Evolutionary conservation across 2,113 vertebrate genomes (phyloP).

Genomic region (Oryctolagus cuniculus): DNA sequence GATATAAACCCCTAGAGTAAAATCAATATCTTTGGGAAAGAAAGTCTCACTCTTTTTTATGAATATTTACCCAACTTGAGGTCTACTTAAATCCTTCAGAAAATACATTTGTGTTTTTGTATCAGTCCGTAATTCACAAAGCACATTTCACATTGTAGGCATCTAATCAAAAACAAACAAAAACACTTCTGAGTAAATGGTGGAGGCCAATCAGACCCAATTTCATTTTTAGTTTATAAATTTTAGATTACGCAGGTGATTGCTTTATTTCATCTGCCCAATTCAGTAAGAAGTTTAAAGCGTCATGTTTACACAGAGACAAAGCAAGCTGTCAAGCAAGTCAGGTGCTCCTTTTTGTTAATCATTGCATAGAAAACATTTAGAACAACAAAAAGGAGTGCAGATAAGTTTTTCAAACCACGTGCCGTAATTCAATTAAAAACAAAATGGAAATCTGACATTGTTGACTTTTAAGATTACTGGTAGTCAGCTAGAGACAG

Average conservation of each 20-base stretch:
- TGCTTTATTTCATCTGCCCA: rapidly evolving
- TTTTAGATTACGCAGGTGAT: neutral
- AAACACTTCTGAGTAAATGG: neutral
- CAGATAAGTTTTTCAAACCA: slow-evolving; percentile 47
- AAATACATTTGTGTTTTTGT: neutral
- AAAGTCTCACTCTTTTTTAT: neutral
- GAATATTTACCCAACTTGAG: neutral
- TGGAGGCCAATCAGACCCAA: rapidly evolving
- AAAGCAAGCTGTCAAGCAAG: slow-evolving; percentile 43
- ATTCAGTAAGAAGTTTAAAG: neutral
- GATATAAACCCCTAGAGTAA: neutral
- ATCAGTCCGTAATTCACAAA: neutral
- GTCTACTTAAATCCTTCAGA: neutral
- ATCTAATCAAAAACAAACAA: neutral
- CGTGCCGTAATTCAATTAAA: slow-evolving; percentile 78
- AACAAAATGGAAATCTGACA: slow-evolving; percentile 83
- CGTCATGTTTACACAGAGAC: slow-evolving; percentile 45
- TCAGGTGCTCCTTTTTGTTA: neutral
- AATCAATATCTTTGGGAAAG: neutral
- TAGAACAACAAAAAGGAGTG: slow-evolving; percentile 71
- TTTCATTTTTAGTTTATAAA: neutral
- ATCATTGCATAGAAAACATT: slow-evolving; percentile 55
- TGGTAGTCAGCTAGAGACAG: slow-evolving; percentile 44
- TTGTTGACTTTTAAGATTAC: slow-evolving; percentile 84
- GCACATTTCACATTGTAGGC: neutral